Evolutionary conservation across 2,113 vertebrate species (phyloP), one percentile per base, ranked within the genome.

Genomic region (Lucifuga dentata): DNA sequence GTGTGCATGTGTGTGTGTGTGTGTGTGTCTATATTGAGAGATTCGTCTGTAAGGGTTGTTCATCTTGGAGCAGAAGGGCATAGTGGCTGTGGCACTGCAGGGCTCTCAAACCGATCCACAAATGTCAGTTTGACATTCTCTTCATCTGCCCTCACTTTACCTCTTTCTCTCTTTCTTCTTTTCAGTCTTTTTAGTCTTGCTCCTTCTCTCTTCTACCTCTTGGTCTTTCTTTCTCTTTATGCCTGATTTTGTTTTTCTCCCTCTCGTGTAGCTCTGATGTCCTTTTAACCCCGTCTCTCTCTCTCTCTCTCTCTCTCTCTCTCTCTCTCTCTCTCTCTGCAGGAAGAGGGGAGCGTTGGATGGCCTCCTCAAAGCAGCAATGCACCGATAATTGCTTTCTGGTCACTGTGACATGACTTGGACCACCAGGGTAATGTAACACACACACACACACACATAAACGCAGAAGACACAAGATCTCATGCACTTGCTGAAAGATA

Each of bases 351-450:
- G 63, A 64, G 60, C 63, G 79, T 64, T 76, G 69, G 73, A 84
- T 75, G 86, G 79, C 65, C 48, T 73, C 41, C 62, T 86, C 73
- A 78, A 76, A 84, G 80, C 69, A 35, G 86, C 81, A 89, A 88
- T 85, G 85, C 64, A 80, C 72, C 44, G 74, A 90, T 92, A 92
- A 92, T 92, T 92, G 85, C 89, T 92, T 89, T 88, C 86, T 78
- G 90, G 93, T 95, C 93, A 94, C 77, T 74, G 23, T 90, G 91
- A 95, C 91, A 90, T 79, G 81, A 87, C 77, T 51, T 73, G 85
- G 77, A 78, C 76, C 4, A 20, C 78, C 59, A 70, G 86, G 73
- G 73, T 79, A 84, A 81, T 79, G 71, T 51, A 83, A 61, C 76
- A 80, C 36, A 61, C 71, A 68, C 49, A 48, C 51, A 53, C 3